These are phyloP conservation scores for Hypanus sabinus DNA, from an alignment of 2,113 vertebrate genomes.

Conservation along the genomic window DNA sequence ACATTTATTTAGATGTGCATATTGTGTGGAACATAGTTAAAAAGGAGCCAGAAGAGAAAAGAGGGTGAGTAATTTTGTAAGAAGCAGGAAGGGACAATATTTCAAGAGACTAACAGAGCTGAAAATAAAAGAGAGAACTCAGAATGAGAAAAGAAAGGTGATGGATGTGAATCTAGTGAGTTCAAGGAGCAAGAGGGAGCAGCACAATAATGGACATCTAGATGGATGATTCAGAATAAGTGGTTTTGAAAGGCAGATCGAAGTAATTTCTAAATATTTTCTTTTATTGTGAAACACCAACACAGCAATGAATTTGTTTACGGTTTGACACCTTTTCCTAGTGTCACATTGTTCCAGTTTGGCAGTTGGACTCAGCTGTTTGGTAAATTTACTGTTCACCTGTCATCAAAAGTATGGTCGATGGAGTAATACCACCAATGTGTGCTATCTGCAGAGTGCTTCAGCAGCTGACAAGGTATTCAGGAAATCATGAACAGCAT, in stretches of 20 bases:
- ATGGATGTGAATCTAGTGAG: neutral
- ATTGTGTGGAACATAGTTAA: neutral
- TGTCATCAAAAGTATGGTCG: neutral
- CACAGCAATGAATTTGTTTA: neutral
- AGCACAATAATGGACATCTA: neutral
- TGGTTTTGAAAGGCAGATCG: neutral
- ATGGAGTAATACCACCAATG: neutral
- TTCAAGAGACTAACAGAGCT: neutral
- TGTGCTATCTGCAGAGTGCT: neutral
- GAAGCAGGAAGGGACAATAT: neutral
- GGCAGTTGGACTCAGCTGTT: neutral
- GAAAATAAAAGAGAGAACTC: neutral
- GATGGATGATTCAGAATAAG: neutral
- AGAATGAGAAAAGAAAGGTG: neutral
- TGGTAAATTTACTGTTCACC: neutral
- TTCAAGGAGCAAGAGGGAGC: neutral
- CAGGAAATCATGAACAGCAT: neutral
- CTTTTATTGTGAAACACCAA: neutral
- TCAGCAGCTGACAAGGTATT: neutral
- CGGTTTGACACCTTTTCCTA: neutral
- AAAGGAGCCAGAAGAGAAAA: neutral
- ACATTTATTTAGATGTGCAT: no score
- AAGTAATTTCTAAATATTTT: neutral
- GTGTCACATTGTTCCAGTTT: neutral
- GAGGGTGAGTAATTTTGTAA: neutral